Percentiles rank a stretch among this genome's conserved stretches.
Evolutionary conservation across 2,113 vertebrate species (phyloP).

Genomic region (Xiphorhynchus elegans): DNA sequence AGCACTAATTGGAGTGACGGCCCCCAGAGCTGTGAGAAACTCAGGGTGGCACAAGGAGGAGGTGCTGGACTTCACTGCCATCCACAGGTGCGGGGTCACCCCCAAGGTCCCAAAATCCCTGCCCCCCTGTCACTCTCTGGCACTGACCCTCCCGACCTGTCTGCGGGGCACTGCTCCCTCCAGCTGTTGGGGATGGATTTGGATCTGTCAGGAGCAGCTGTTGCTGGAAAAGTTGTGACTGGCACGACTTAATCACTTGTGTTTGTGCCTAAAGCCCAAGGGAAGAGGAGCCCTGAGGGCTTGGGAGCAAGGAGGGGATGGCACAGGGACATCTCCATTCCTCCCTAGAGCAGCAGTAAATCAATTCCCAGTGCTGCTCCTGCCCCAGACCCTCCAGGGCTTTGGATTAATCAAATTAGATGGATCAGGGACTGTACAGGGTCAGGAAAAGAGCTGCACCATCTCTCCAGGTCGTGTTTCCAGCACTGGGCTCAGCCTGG

Average conservation of each 20-base stretch:
- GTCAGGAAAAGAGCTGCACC: neutral
- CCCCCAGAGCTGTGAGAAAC: neutral
- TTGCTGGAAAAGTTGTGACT: neutral
- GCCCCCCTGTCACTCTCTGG: rapidly evolving
- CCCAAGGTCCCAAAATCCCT: neutral
- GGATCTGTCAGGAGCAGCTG: neutral
- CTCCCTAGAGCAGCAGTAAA: rapidly evolving
- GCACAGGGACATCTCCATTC: rapidly evolving
- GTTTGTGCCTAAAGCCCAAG: rapidly evolving
- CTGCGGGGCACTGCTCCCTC: neutral
- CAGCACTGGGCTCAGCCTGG: rapidly evolving
- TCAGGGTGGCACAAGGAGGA: neutral
- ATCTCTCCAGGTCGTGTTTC: rapidly evolving
- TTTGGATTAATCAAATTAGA: neutral
- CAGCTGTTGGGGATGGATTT: neutral
- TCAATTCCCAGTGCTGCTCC: neutral
- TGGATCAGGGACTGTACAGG: rapidly evolving
- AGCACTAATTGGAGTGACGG: neutral
- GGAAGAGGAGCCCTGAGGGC: neutral
- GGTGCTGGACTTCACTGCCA: neutral
- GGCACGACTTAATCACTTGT: rapidly evolving
- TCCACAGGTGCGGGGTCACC: neutral
- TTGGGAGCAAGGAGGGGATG: rapidly evolving
- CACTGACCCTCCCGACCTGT: neutral
- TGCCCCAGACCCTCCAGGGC: neutral